Evolutionary conservation across 2,888 invertebrate species (phyloP).

Genomic region (Cordilura impudica): DNA sequence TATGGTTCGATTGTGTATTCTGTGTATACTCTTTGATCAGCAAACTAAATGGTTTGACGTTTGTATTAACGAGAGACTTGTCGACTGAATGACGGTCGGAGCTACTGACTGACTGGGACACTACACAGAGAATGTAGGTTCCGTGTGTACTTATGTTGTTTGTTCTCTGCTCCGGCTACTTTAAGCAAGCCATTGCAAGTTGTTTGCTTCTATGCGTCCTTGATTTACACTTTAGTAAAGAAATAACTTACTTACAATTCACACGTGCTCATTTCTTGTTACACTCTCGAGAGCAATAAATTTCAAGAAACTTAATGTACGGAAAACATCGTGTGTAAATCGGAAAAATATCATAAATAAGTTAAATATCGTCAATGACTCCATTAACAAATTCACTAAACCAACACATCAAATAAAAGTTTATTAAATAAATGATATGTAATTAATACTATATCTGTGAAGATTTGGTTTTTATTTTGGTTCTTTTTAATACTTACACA

Average conservation of each 20-base stretch:
- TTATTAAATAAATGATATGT: neutral
- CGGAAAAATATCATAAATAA: neutral
- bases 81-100: constrained; percentile 27
- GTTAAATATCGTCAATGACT: neutral
- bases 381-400: constrained; percentile 1
- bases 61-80: constrained; percentile 13
- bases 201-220: constrained; percentile 62
- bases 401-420: neutral
- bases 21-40: constrained; percentile 38
- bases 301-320: neutral
- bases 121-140: constrained; percentile 21
- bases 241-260: constrained; percentile 54
- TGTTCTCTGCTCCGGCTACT: constrained; percentile 61
- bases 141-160: constrained; percentile 39
- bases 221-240: constrained; percentile 57
- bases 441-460: neutral
- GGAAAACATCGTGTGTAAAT: neutral
- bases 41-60: constrained; percentile 49
- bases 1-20: constrained; percentile 39
- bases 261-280: constrained; percentile 45
- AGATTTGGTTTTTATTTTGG: neutral
- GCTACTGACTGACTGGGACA: constrained; percentile 2
- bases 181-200: constrained; percentile 59
- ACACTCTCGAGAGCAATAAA: constrained; percentile 10
- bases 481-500: too few species aligned